Evolutionary conservation across 2,797 vertebrate genomes (phyloP).

Genomic region (Thamnophis elegans): DNA sequence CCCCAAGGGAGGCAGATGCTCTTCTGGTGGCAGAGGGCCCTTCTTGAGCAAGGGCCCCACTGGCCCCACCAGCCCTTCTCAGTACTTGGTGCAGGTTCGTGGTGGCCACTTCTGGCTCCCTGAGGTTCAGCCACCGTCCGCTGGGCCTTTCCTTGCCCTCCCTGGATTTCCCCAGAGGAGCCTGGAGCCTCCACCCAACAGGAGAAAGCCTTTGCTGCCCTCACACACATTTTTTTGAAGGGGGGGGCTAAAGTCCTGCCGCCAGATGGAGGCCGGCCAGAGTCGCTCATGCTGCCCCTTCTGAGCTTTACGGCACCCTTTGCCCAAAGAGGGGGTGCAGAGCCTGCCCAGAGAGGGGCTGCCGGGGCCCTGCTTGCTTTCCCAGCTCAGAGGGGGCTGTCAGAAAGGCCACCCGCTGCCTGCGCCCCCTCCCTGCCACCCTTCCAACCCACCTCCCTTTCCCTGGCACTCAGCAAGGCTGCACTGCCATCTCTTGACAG

Average conservation of each 20-base stretch:
- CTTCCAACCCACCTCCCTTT: not conserved
- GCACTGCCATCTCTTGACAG: constrained; percentile 72
- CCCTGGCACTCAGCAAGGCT: constrained; percentile 32
- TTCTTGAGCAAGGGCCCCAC: not conserved
- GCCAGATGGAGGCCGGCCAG: not conserved
- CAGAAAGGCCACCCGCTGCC: too few relatives aligned
- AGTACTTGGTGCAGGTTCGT: not conserved
- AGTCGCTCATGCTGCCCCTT: not conserved
- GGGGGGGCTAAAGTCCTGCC: not conserved
- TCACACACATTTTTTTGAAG: not conserved
- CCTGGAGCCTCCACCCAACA: not conserved
- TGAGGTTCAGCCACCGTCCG: not conserved
- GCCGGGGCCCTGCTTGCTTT: not conserved
- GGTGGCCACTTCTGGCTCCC: not conserved
- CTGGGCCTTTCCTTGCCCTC: not conserved
- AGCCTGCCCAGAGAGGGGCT: too few relatives aligned
- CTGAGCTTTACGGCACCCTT: not conserved
- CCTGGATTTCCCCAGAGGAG: not conserved
- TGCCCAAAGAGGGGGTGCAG: too few relatives aligned
- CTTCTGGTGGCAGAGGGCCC: not conserved
- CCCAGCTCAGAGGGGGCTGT: too few relatives aligned
- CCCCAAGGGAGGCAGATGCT: not conserved
- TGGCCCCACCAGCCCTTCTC: not conserved
- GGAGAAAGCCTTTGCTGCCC: not conserved
- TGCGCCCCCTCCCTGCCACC: not conserved